Percentiles rank a stretch among this genome's conserved stretches.
phyloP scores from a whole-genome alignment of 2,888 invertebrate genomes.

The Tiliacea aurago region DNA sequence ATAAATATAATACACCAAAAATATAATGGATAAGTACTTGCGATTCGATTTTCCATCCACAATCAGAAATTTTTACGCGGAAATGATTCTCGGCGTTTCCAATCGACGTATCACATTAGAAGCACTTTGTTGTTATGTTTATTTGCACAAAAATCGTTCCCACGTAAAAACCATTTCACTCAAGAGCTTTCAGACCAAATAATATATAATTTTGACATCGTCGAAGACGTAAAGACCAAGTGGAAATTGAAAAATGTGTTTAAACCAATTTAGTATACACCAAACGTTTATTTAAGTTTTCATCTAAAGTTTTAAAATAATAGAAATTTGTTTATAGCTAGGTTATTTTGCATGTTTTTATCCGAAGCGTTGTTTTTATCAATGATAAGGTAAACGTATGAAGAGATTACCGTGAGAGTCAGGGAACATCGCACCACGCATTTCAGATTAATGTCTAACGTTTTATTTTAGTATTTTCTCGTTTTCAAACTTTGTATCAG shows the following conservation, averaged over 20 bases:
- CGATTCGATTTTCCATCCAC: conserved; percentile 90
- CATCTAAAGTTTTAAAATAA: conserved; percentile 6
- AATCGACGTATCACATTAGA: conserved; percentile 87
- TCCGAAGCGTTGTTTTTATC: conserved; percentile 21
- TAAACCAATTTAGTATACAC: conserved; percentile 56
- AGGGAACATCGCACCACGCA: conserved; percentile 71
- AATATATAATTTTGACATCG: conserved; percentile 75
- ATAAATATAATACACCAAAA: conserved; percentile 67
- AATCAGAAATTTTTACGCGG: conserved; percentile 91
- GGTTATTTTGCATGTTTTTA: conserved; percentile 42
- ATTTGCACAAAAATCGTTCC: conserved; percentile 90
- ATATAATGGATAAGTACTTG: conserved; percentile 84
- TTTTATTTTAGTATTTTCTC: conserved; percentile 47
- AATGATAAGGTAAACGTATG: conserved; percentile 9
- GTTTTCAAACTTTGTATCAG: conserved; percentile 67
- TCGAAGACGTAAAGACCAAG: conserved; percentile 64
- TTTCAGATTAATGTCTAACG: conserved; percentile 53
- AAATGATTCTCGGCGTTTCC: conserved; percentile 91
- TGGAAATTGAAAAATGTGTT: conserved; percentile 53
- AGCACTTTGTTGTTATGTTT: conserved; percentile 84
- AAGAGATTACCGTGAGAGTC: conserved; percentile 53
- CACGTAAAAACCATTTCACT: conserved; percentile 91
- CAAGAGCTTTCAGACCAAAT: conserved; percentile 90
- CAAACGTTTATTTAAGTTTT: conserved; percentile 37
- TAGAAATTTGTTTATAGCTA: conserved; percentile 31